Evolutionary conservation across 2,113 vertebrate genomes (phyloP), one percentile per base, ranked within the genome.

Genomic region (Hyperopisus bebe): DNA sequence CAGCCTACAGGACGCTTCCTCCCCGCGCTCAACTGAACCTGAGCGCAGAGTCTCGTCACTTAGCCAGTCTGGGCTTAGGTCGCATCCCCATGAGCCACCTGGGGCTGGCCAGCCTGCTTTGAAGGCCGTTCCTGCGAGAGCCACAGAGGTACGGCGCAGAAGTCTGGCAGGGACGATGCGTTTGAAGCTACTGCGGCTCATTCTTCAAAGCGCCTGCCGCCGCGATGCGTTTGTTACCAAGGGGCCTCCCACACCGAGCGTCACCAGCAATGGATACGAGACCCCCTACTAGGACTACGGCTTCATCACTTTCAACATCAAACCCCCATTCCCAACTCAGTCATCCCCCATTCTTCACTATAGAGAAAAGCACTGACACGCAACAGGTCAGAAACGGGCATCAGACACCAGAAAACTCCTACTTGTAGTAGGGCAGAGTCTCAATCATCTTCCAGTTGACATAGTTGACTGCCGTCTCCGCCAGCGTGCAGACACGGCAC

Each of bases 371-470:
- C 24, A 70, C 82, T 11, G 39, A 44, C 86, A 13, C 66, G 2
- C n/a, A 80, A 42, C 42, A 48, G 4, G 5, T 44, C 88, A 90
- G 47, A 17, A 27, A 87, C 11, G 8, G 5, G n/a, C 17, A 55
- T 50, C 11, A 11, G 19, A n/a, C 21, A n/a, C 35, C 4, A 86
- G 39, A 47, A 24, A 84, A 48, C 39, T 1, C 31, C 55, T 91
- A 86, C 90, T 93, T 95, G 92, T 92, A 92, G 47, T 91, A 90
- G 6, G 92, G 90, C 0, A 93, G 89, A 1, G 70, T 91, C 89
- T 91, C 92, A 1, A 94, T 93, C 84, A 94, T 90, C 66, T 90
- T 94, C 93, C 93, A 94, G 90, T 91, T 94, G 86, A 94, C 93
- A 55, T 93, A 84, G 46, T 92, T 93, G 31, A 48, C 35, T 1